A percentile compares a stretch with the other conserved stretches of the same genome.
Evolutionary conservation across 1,140 invertebrate genomes (phyloP).

Genomic region (Apocrypta bakeri): DNA sequence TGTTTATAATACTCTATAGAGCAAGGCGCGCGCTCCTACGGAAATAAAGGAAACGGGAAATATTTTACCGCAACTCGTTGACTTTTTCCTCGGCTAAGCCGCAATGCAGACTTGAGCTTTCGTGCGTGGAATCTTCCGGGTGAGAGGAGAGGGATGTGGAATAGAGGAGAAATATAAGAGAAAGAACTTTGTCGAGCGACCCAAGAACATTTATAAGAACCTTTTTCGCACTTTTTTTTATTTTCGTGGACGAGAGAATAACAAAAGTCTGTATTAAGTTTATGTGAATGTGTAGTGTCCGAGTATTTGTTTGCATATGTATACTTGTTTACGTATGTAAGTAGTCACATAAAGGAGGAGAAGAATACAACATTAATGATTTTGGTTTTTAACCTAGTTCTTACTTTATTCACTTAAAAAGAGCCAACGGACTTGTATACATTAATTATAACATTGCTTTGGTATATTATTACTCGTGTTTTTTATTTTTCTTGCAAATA

Average conservation of each 20-base stretch:
- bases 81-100: conserved; percentile 29
- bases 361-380: conserved; percentile 13
- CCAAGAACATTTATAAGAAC: conserved; percentile 19
- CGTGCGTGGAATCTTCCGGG: conserved; percentile 2
- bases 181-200: neutral
- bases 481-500: neutral
- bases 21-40: conserved; percentile 24
- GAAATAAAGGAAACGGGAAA: conserved; percentile 53
- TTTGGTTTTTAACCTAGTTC: conserved; percentile 25
- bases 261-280: too few relatives aligned
- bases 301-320: neutral
- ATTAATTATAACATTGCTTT: conserved; percentile 34
- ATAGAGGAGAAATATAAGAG: neutral
- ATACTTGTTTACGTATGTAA: too few relatives aligned
- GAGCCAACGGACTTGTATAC: conserved; percentile 40
- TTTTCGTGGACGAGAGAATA: neutral
- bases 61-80: conserved; percentile 46
- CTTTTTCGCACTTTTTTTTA: neutral
- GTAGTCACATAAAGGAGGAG: neutral
- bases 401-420: conserved; percentile 50
- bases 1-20: neutral
- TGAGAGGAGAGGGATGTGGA: neutral
- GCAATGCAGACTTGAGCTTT: conserved; percentile 42
- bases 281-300: neutral
- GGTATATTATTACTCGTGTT: neutral